Percentiles rank a stretch among this genome's conserved stretches.
Evolutionary conservation across 2,113 vertebrate species (phyloP).

Genomic region (Amphilophus citrinellus): DNA sequence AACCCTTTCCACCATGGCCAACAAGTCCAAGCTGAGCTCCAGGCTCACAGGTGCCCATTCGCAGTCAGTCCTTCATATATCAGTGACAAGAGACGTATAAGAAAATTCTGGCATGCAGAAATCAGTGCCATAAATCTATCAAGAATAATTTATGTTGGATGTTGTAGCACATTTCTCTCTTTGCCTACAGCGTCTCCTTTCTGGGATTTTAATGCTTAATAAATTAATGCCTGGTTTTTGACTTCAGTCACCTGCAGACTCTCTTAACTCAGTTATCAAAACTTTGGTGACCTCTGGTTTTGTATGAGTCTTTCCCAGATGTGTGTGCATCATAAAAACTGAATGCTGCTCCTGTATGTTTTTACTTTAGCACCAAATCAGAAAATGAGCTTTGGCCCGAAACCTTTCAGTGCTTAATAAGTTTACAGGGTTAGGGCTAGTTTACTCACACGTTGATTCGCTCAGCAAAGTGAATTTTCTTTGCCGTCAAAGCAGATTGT

Average conservation of each 20-base stretch:
- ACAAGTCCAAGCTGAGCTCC: background rate
- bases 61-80: background rate
- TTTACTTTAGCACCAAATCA: background rate
- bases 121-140: background rate
- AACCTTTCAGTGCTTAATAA: background rate
- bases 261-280: background rate
- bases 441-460: conserved; percentile 28
- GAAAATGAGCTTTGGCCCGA: background rate
- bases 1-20: background rate
- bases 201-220: background rate
- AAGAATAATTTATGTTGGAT: conserved; percentile 1
- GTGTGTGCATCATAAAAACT: background rate
- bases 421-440: background rate
- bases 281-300: background rate
- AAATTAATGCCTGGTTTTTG: background rate
- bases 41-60: background rate
- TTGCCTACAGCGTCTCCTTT: background rate
- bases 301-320: background rate
- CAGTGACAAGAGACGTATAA: background rate
- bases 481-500: conserved; percentile 40
- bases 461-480: conserved; percentile 46
- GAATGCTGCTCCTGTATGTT: background rate
- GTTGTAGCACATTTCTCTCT: background rate
- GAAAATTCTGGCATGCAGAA: background rate
- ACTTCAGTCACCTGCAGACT: background rate